Percentiles rank a stretch among this genome's conserved stretches.
Conservation (phyloP, 2,113 vertebrate genomes). For the Nothoprocta perdicaria region DNA sequence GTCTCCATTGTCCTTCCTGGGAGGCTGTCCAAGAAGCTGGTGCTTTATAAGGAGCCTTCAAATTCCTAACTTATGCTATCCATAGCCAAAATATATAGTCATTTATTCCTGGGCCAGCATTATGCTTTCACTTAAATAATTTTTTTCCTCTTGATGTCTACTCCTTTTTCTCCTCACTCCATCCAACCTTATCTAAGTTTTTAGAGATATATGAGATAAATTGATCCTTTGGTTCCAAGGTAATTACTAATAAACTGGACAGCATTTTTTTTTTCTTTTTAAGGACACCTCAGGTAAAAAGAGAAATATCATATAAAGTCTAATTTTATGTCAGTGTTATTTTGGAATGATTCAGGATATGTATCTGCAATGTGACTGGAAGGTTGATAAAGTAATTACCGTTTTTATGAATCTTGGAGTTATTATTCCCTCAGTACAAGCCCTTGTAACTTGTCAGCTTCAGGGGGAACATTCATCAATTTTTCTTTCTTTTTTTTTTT, state of each 20-base stretch:
- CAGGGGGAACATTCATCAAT: constrained; percentile 51
- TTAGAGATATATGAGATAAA: neutral
- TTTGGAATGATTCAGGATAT: constrained; percentile 54
- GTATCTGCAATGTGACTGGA: constrained; percentile 61
- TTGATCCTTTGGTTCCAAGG: neutral
- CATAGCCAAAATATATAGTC: neutral
- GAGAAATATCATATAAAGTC: constrained; percentile 3
- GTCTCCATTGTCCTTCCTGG: constrained; percentile 12
- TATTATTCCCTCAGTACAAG: constrained; percentile 66
- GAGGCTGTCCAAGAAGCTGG: neutral
- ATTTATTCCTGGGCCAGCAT: neutral
- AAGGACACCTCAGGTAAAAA: constrained; percentile 3
- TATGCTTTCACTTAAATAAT: neutral
- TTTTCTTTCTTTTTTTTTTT: neutral
- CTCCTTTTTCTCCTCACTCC: neutral
- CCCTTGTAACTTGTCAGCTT: constrained; percentile 71
- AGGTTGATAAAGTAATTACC: constrained; percentile 75
- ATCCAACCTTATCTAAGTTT: neutral
- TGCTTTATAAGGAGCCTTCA: neutral
- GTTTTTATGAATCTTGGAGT: constrained; percentile 74
- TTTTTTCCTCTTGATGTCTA: neutral
- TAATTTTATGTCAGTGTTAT: constrained; percentile 19
- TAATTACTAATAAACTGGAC: neutral
- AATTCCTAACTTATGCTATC: neutral
- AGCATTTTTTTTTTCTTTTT: neutral